Evolutionary conservation across 2,113 vertebrate genomes (phyloP), one percentile per base, ranked within the genome.

Genomic region (Arenaria interpres): DNA sequence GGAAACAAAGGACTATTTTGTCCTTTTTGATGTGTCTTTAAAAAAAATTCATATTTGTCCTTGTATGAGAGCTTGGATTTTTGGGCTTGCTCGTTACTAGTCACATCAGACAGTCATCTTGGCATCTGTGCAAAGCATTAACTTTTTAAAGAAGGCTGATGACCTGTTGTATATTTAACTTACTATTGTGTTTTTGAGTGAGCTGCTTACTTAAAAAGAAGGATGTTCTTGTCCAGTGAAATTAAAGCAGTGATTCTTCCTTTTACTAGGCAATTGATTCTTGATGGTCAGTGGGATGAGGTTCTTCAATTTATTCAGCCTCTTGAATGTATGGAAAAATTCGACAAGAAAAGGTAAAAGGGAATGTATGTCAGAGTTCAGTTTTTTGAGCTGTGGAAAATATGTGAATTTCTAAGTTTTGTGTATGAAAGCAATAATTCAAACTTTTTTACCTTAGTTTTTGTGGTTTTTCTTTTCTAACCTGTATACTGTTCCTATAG

Each of bases 251-350:
- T 77, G 28, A 12, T 66, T n/a, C 2, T 97, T 68, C 94, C 51
- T 97, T 82, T 95, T 60, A 80, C 68, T 97, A 99, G 99, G 90
- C 99, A 99, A 6, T 98, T 99, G 90, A 98, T 99, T 72, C 98
- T 99, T 93, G 99, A 99, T 66, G 99, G 99, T 63, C 99, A 99
- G 37, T 99, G 99, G 99, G 99, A 99, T 95, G 99, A 99, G 74
- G 99, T 99, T 97, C 98, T 99, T 97, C 99, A 99, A 43, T 99
- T 99, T 96, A 99, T 99, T 96, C 99, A 99, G 51, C 99, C 99
- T 91, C 98, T 99, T 66, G 99, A 99, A 95, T 99, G 99, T 93
- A 99, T 99, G 99, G 99, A 99, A 74, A 99, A 99, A 98, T 99
- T 99, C 97, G 99, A 99, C 98, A 99, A 98, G 97, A 99, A 99